Evolutionary conservation across 2,113 vertebrate genomes (phyloP).

Genomic region (Podiceps cristatus): DNA sequence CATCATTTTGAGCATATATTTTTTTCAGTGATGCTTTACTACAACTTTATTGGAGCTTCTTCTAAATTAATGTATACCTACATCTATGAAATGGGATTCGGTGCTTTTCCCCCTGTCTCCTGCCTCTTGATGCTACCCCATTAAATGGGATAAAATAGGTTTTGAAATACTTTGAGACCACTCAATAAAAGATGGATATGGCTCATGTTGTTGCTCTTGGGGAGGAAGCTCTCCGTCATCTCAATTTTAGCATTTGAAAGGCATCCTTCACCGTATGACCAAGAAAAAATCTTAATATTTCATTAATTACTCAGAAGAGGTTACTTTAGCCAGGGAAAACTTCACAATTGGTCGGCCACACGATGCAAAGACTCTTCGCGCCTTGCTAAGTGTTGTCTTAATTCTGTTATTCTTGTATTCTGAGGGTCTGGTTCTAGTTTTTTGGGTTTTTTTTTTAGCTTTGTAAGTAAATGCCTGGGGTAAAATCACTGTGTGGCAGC

Average conservation of each 20-base stretch:
- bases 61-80: not conserved
- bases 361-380: rapidly evolving
- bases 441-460: not conserved
- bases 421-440: not conserved
- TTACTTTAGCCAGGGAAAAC: not conserved
- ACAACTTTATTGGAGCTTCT: rapidly evolving
- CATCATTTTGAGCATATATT: rapidly evolving
- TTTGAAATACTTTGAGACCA: not conserved
- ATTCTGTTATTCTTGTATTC: not conserved
- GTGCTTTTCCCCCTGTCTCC: not conserved
- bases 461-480: not conserved
- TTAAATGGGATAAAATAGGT: not conserved
- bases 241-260: not conserved
- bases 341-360: rapidly evolving
- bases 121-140: not conserved
- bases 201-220: not conserved
- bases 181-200: not conserved
- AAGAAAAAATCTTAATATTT: not conserved
- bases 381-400: not conserved
- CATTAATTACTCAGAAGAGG: not conserved
- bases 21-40: not conserved
- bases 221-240: not conserved
- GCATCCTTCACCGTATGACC: not conserved
- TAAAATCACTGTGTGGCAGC: not conserved
- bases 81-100: rapidly evolving